A percentile compares a stretch with the other conserved stretches of the same genome.
Evolutionary conservation across 2,888 invertebrate genomes (phyloP).

Genomic region (Gibbula magus): DNA sequence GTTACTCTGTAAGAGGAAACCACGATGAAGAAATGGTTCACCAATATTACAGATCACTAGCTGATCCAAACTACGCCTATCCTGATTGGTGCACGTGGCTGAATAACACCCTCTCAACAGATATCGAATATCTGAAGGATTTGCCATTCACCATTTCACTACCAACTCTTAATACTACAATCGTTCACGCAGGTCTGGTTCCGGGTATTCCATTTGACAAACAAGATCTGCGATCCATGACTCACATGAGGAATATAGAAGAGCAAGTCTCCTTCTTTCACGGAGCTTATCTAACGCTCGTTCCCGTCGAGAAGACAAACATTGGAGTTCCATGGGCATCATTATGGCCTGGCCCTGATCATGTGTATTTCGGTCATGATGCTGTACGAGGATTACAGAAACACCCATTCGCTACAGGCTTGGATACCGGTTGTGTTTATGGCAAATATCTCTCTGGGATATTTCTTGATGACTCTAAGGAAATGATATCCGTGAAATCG

Average conservation of each 20-base stretch:
- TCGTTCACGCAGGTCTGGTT: conserved; percentile 73
- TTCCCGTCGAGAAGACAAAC: conserved; percentile 42
- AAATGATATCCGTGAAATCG: conserved; percentile 3
- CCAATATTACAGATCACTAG: conserved; percentile 47
- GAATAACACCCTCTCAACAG: conserved; percentile 52
- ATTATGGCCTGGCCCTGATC: conserved; percentile 72
- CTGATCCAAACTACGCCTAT: conserved; percentile 41
- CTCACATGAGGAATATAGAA: conserved; percentile 71
- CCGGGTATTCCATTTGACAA: conserved; percentile 63
- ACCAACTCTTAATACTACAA: conserved; percentile 63
- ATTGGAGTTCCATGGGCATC: conserved; percentile 70
- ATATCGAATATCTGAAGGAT: conserved; percentile 63
- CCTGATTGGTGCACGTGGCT: conserved; percentile 67
- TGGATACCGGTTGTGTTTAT: conserved; percentile 75
- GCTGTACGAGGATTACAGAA: conserved; percentile 68
- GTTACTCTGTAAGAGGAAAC: conserved; percentile 70
- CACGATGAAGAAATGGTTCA: conserved; percentile 70
- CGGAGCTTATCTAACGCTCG: background rate
- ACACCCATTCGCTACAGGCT: conserved; percentile 68
- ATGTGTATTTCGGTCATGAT: conserved; percentile 75
- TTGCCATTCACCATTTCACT: conserved; percentile 73
- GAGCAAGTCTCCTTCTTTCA: conserved; percentile 27
- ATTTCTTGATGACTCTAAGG: conserved; percentile 14
- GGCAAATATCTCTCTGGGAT: conserved; percentile 70
- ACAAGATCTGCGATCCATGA: conserved; percentile 63